Evolutionary conservation across 2,113 vertebrate genomes (phyloP).

Genomic region (Ivindomyrus marchei): DNA sequence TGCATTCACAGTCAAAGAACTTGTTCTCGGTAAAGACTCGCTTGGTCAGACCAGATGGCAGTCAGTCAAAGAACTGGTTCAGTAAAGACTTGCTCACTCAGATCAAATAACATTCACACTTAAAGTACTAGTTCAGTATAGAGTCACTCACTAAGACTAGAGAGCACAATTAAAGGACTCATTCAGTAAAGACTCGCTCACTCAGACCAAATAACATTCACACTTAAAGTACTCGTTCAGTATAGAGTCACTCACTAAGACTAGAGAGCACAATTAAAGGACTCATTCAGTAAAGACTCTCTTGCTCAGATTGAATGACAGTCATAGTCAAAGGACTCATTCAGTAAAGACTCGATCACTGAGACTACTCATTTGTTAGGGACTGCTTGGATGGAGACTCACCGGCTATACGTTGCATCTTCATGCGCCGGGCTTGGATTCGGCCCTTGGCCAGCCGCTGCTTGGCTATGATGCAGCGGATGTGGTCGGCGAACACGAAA

Average conservation of each 20-base stretch:
- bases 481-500: conserved; percentile 93
- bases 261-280: not conserved
- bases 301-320: not conserved
- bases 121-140: not conserved
- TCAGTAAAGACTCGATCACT: not conserved
- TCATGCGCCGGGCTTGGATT: conserved; percentile 91
- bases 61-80: not conserved
- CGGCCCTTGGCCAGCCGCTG: conserved; percentile 93
- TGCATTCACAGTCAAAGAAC: not conserved
- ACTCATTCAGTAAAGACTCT: not conserved
- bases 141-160: not conserved
- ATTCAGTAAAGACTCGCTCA: not conserved
- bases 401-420: conserved; percentile 97
- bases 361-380: not conserved
- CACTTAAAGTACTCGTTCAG: not conserved
- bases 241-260: not conserved
- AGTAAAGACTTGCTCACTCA: not conserved
- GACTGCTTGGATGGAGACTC: conserved; percentile 18
- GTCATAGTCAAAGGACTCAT: not conserved
- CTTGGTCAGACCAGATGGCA: not conserved
- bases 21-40: not conserved
- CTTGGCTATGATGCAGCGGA: conserved; percentile 97
- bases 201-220: not conserved
- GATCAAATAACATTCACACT: not conserved
- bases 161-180: not conserved